Percentiles rank a stretch among this genome's conserved stretches.
These are phyloP conservation scores for Karalla daura DNA, from an alignment of 2,797 vertebrate genomes.

Conservation along the genomic window DNA sequence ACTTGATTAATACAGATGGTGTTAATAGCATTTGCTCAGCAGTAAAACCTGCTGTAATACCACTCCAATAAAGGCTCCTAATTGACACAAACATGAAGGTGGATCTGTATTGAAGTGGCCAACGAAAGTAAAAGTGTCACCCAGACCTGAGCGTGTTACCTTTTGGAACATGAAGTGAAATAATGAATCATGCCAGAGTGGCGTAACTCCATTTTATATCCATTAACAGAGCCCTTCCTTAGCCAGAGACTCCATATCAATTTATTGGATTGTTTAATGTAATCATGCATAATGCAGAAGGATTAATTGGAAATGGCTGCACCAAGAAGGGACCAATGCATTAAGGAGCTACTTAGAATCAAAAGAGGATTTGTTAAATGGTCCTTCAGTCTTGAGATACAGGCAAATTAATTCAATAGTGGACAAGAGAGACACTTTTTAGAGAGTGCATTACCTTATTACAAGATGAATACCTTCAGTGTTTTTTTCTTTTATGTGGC, in stretches of 20 bases:
- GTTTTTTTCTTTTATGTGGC: conserved; percentile 40
- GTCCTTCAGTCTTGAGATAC: conserved; percentile 79
- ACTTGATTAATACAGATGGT: background rate
- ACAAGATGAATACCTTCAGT: conserved; percentile 51
- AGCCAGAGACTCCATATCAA: conserved; percentile 82
- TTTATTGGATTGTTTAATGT: conserved; percentile 87
- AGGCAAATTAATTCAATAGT: conserved; percentile 77
- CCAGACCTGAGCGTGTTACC: conserved; percentile 48
- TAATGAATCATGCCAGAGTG: conserved; percentile 71
- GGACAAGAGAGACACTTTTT: conserved; percentile 64
- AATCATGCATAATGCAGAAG: conserved; percentile 85
- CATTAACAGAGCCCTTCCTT: conserved; percentile 80
- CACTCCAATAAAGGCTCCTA: background rate
- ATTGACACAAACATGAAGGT: conserved; percentile 25
- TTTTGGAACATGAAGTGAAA: conserved; percentile 61
- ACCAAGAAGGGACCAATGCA: conserved; percentile 74
- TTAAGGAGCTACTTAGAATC: conserved; percentile 81
- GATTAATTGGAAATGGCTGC: conserved; percentile 85
- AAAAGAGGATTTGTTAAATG: conserved; percentile 83
- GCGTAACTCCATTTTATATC: conserved; percentile 81
- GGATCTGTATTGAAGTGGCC: conserved; percentile 18
- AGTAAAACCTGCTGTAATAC: background rate
- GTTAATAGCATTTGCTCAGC: background rate
- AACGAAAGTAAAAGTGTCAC: conserved; percentile 44
- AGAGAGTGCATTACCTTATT: conserved; percentile 65